Base-by-base conservation (phyloP, 2,888 invertebrate genomes). In the Macrosoma leucophasiata region DNA sequence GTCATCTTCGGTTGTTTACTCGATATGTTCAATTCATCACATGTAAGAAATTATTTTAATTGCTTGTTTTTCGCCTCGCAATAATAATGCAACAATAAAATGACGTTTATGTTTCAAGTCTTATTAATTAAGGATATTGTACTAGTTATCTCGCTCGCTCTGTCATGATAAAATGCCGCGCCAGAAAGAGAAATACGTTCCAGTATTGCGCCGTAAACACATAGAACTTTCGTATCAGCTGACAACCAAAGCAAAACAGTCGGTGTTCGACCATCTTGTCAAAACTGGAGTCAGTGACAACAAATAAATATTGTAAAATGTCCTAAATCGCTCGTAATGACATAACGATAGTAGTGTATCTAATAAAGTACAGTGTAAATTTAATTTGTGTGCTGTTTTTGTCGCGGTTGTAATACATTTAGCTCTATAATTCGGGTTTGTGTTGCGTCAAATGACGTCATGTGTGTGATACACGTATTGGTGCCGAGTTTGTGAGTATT, bases 201-300 rank as follows among this genome's bases (percentile, higher is more conserved):
- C 35, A 45, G 43, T 40, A 41, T 56, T 68, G 50, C 62, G 64
- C 62, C 68, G 64, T 54, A 63, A 75, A 50, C 58, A 60, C 54
- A 75, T 68, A 74, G 68, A 70, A 60, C 51, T 66, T 70, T 76
- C 75, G 77, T 85, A 85, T 85, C 85, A 85, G 85, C 85, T 85
- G 85, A 85, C 85, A 84, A 81, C 72, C 85, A 85, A 85, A 85
- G 84, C 85, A 85, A 84, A 85, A 85, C 85, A 85, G 84, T 84
- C 82, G 84, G 85, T 84, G 77, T 79, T 84, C 85, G 77, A 85
- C 84, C 85, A 84, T 85, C 84, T 85, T 85, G 85, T 85, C 85
- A 85, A 84, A 84, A 78, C 79, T 78, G 63, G 70, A 82, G 73
- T 73, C 78, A 71, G 77, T 72, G 75, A 74, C 79, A 77, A 77